Base-by-base conservation (phyloP, 2,113 vertebrate genomes). In the Lates calcarifer region DNA sequence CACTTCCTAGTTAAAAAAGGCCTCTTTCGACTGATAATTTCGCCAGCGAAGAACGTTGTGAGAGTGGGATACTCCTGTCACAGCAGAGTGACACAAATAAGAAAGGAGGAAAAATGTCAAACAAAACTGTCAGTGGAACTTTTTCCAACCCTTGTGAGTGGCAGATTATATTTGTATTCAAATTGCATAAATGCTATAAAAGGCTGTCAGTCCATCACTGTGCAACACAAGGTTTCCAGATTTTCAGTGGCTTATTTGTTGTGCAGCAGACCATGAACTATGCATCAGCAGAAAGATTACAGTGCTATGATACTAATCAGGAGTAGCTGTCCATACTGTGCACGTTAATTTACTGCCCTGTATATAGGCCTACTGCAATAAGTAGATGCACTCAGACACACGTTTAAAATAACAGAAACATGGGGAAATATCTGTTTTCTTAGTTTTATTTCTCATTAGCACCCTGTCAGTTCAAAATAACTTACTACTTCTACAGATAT, bases 1-100 rank as follows among this genome's bases (percentile, higher is more conserved):
- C 98, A 99, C 88, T 99, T 99, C 64, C 98, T 95, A 0, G 98
- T 99, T 91, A 99, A 93, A 95, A 99, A 99, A 3, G 98, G 98
- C 49, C 97, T 96, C 60, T 97, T 99, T 82, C 92, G 96, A 93
- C 98, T 99, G 90, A 99, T 99, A 88, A 99, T 99, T 93, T 99
- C 98, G 1, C 98, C 98, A 79, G 97, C 97, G 71, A 99, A 99
- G 93, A 99, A 99, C 0, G 98, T 99, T 0, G 98, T 99, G 83
- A 99, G 97, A 51, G 97, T 99, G 6, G 98, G 98, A 91, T 99
- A 99, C 87, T 99, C 98, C 98, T 99, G 84, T 4, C 70, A 79
- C 77, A 79, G n/a, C 26, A 67, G 26, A 55, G 4, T 33, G 47
- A 72, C 3, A 22, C 33, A 60, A 22, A 71, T 55, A 35, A 45